Evolutionary conservation across 2,888 invertebrate genomes (phyloP), one percentile per base, ranked within the genome.

Genomic region (Incurvaria masculella): DNA sequence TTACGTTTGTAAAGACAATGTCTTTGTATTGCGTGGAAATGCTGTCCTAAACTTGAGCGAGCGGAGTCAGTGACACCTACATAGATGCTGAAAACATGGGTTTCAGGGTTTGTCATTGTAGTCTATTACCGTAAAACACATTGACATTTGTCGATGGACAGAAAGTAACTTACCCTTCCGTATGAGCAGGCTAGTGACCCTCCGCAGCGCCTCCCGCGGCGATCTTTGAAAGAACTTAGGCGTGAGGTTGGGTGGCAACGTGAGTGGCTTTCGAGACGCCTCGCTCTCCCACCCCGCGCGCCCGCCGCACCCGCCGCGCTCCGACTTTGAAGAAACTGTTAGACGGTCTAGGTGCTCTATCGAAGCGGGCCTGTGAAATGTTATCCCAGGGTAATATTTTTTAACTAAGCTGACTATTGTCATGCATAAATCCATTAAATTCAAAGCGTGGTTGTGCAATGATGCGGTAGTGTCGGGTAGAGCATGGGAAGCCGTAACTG

Each of bases 201-300:
- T 85, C 63, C 92, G 83, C 57, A 92, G 81, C 51, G 92, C 92
- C 71, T 92, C 92, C 62, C 91, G 82, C 44, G 91, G 91, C 56
- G 91, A 91, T 72, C 90, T 88, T 68, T 92, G 90, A 81, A 92
- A 89, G 82, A 92, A 92, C 73, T 91, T 91, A 60, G 92, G 92
- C 55, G 91, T 91, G 63, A 92, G 80, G 80, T 92, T 92, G 51
- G 92, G 92, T 47, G 92, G 92, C 61, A 92, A 80, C n/a, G 92
- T 92, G 55, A 91, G 80, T 4, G 92, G 92, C 64, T 92, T 92
- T 61, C 91, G 81, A 54, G 76, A 81, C 61, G 62, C 84, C 53
- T 81, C 61, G 51, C 69, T 68, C 44, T 79, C 76, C 75, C 79
- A 78, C 1, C 78, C 63, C 52, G 75, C 79, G 57, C 67, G 69